phyloP scores from a whole-genome alignment of 2,888 invertebrate genomes.

The Hyles lineata region DNA sequence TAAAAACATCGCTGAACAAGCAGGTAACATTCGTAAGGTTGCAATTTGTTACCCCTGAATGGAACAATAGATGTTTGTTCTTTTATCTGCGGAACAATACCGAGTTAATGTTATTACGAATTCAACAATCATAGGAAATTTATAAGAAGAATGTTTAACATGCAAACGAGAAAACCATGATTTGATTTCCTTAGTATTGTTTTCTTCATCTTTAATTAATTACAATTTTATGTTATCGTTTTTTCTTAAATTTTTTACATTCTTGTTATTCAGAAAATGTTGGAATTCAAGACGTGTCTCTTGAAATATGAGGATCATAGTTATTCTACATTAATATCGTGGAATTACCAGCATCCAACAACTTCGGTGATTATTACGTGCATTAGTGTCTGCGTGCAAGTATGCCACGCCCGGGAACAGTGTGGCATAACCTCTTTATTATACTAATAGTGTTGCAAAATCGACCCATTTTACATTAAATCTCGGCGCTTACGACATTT shows the following conservation, averaged over 20 bases:
- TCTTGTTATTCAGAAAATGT: no score
- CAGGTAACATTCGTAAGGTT: not conserved
- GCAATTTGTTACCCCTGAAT: slow-evolving; percentile 15
- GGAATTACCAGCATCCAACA: not conserved
- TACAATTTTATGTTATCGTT: no score
- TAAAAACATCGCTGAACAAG: slow-evolving; percentile 8
- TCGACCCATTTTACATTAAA: slow-evolving; percentile 7
- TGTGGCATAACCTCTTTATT: slow-evolving; percentile 6
- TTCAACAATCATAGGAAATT: slow-evolving; percentile 3
- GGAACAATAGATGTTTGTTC: slow-evolving; percentile 25
- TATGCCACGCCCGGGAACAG: slow-evolving; percentile 27
- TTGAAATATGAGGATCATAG: not conserved
- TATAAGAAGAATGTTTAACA: not conserved
- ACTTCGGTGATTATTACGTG: not conserved
- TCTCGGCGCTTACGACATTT: slow-evolving; percentile 7
- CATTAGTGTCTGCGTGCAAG: slow-evolving; percentile 13
- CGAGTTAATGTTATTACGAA: not conserved
- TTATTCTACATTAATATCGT: not conserved
- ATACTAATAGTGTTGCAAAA: slow-evolving; percentile 13
- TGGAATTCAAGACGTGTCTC: no score
- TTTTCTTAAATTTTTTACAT: no score
- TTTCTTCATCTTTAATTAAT: not conserved
- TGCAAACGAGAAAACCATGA: not conserved
- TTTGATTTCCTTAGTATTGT: not conserved
- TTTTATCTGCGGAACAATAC: slow-evolving; percentile 19